These are phyloP conservation scores for Drosophila anomalata DNA, from an alignment of 2,888 invertebrate species.

Conservation along the genomic window DNA sequence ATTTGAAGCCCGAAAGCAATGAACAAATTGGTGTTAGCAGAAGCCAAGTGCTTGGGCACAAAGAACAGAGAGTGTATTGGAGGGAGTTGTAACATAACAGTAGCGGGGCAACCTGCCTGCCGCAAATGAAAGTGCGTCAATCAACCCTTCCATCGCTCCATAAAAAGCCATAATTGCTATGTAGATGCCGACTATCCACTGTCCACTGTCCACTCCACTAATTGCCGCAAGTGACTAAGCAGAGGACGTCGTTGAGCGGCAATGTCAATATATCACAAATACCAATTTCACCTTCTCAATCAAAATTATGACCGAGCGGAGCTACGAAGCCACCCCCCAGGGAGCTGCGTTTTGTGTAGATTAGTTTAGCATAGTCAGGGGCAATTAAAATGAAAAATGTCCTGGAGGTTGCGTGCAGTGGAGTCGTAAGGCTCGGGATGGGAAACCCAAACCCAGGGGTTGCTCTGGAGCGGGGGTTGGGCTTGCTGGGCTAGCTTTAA, in stretches of 20 bases:
- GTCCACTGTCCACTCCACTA: conserved; percentile 41
- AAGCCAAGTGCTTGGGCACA: conserved; percentile 71
- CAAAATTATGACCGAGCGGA: conserved; percentile 81
- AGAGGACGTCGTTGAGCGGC: conserved; percentile 65
- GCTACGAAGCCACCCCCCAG: conserved; percentile 47
- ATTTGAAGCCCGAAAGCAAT: conserved; percentile 70
- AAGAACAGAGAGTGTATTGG: conserved; percentile 23
- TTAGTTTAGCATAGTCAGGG: conserved; percentile 66
- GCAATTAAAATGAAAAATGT: conserved; percentile 76
- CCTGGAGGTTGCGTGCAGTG: conserved; percentile 59
- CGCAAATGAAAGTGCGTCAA: conserved; percentile 69
- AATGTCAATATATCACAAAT: conserved; percentile 78
- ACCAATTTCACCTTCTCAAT: conserved; percentile 79
- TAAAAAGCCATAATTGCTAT: conserved; percentile 66
- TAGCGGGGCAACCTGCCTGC: conserved; percentile 20
- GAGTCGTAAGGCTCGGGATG: conserved; percentile 52
- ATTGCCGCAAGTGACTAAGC: conserved; percentile 73
- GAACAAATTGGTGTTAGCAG: conserved; percentile 79
- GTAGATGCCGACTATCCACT: conserved; percentile 51
- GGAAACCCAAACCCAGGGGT: background rate
- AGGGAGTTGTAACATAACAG: conserved; percentile 6
- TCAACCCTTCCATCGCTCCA: conserved; percentile 66
- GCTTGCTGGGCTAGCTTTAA: conserved; percentile 27
- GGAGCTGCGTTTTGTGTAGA: conserved; percentile 75
- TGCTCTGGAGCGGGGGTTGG: conserved; percentile 1